Conservation (phyloP, 2,797 vertebrate species). For the Etheostoma perlongum region DNA sequence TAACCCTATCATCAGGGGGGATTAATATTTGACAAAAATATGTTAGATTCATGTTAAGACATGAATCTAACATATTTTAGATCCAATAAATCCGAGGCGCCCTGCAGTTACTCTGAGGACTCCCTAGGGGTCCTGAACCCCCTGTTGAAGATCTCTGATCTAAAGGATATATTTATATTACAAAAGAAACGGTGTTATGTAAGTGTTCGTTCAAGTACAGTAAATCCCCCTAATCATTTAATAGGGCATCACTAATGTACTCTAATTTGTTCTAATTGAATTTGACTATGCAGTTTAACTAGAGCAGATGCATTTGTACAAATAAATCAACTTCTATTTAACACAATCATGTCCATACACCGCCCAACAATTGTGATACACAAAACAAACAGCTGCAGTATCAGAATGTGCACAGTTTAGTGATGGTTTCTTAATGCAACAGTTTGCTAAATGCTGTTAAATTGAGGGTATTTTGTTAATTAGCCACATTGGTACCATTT, state of each 20-base stretch:
- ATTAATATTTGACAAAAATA: no score
- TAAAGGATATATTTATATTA: slow-evolving; percentile 12
- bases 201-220: slow-evolving; percentile 55
- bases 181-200: slow-evolving; percentile 40
- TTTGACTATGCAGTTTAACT: slow-evolving; percentile 56
- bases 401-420: not conserved
- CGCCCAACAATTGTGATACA: not conserved
- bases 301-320: slow-evolving; percentile 42
- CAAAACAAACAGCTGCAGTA: not conserved
- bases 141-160: no score
- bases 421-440: not conserved
- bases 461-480: not conserved
- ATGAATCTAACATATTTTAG: no score
- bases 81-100: no score
- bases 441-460: not conserved
- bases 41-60: no score
- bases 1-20: no score
- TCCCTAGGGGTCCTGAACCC: no score
- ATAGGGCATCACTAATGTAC: slow-evolving; percentile 70
- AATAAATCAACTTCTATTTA: not conserved
- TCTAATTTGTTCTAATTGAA: slow-evolving; percentile 67
- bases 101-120: no score
- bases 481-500: not conserved
- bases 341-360: not conserved
- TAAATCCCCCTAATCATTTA: slow-evolving; percentile 55